These are phyloP conservation scores for Hemiscyllium ocellatum DNA, from an alignment of 2,113 vertebrate genomes.

Conservation along the genomic window DNA sequence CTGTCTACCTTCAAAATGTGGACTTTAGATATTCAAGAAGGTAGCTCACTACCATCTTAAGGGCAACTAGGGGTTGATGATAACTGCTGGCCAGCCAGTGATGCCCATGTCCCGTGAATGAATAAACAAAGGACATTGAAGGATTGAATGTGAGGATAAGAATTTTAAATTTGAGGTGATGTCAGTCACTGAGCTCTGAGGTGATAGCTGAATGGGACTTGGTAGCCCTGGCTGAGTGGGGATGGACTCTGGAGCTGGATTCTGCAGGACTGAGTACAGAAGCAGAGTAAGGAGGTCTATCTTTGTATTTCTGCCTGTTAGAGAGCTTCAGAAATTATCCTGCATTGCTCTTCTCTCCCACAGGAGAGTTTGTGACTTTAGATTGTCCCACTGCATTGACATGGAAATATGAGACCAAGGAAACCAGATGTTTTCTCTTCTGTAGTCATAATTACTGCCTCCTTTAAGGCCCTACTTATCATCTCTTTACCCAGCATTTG, in stretches of 20 bases:
- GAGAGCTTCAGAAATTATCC: background rate
- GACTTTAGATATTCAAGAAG: too few relatives aligned
- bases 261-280: background rate
- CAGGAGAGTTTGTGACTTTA: background rate
- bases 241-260: background rate
- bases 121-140: background rate
- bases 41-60: too few relatives aligned
- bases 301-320: background rate
- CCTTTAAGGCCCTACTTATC: background rate
- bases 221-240: background rate
- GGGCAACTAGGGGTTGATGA: too few relatives aligned
- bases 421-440: background rate
- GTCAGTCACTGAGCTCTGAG: background rate
- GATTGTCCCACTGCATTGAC: background rate
- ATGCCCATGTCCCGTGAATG: too few relatives aligned
- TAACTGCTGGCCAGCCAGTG: too few relatives aligned
- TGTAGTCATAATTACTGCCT: background rate
- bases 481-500: background rate
- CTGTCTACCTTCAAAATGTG: too few relatives aligned
- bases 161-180: background rate
- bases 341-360: background rate
- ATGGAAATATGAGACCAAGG: background rate
- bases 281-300: background rate
- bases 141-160: background rate
- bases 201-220: background rate